Base-by-base conservation (phyloP, 2,113 vertebrate genomes). In the Alethe diademata region DNA sequence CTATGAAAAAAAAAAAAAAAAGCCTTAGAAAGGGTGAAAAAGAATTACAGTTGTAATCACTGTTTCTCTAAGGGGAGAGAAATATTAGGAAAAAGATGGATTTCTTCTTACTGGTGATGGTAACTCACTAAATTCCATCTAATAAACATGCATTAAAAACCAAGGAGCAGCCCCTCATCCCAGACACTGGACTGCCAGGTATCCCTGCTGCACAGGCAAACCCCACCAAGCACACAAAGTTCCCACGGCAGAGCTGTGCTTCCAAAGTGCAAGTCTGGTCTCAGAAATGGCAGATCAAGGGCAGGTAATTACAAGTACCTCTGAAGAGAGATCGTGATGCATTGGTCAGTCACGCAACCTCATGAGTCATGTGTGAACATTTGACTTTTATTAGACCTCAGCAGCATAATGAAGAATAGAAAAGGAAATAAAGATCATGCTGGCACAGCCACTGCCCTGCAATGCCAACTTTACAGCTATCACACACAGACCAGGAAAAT, bases 91-190 rank as follows among this genome's bases (percentile, higher is more conserved):
- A 58, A 73, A 70, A 56, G 15, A 38, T 14, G 14, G 20, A 35
- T 64, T 70, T 70, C 13, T 61, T 28, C 11, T 36, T 31, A 33
- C 26, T n/a, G 12, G 42, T 42, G 13, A 26, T 0, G 5, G 26
- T 0, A 1, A 71, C 8, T 47, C 2, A 0, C 20, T 40, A 50
- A 84, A 43, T 4, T 22, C 25, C 10, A 18, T 7, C 29, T 50
- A 50, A 48, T 4, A 70, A 73, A 58, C 5, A 14, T 0, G 3
- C 4, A 6, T 6, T 20, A 73, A 43, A 74, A 69, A 31, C 9
- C 51, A 45, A 40, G 2, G 4, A 67, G 61, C 36, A 70, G 57
- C 7, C 29, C 10, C 35, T 76, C 62, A 57, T 5, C 5, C 36
- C 78, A 58, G 60, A 56, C 35, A 33, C 23, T 31, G 36, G 85